Percentiles rank a stretch among this genome's conserved stretches.
Conservation (phyloP, 2,888 invertebrate species). For the Catocala sponsa region DNA sequence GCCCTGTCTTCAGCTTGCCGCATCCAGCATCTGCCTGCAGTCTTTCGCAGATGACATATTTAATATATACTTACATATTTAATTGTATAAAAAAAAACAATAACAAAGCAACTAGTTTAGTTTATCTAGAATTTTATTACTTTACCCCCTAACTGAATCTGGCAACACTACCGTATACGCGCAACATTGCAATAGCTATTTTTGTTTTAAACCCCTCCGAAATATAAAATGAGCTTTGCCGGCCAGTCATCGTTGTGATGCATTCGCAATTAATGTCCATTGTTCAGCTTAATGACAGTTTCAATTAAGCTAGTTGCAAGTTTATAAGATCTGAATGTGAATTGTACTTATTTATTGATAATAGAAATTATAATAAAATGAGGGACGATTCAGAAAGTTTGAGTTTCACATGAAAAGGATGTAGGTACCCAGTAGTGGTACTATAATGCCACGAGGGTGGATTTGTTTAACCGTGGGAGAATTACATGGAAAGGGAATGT, state of each 20-base stretch:
- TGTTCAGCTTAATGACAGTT: conserved; percentile 45
- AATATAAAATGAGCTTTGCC: conserved; percentile 52
- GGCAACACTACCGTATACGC: conserved; percentile 3
- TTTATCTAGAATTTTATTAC: too few relatives aligned
- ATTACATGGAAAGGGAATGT: background rate
- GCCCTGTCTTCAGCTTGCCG: too few relatives aligned
- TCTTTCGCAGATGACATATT: too few relatives aligned
- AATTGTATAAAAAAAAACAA: too few relatives aligned
- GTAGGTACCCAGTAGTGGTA: background rate
- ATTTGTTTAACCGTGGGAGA: background rate
- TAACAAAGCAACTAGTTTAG: too few relatives aligned
- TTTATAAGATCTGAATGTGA: conserved; percentile 14
- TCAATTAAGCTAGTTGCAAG: conserved; percentile 40
- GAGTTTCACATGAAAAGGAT: conserved; percentile 6
- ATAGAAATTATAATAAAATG: conserved; percentile 1
- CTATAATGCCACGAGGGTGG: background rate
- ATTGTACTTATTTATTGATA: conserved; percentile 7
- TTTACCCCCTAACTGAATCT: background rate
- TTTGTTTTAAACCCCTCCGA: conserved; percentile 55
- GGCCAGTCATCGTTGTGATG: conserved; percentile 51
- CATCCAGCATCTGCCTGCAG: too few relatives aligned
- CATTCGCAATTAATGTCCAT: conserved; percentile 55
- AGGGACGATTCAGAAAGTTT: background rate
- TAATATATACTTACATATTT: too few relatives aligned
- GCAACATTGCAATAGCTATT: conserved; percentile 4